Conservation (phyloP, 2,797 vertebrate genomes). For the Numenius phaeopus region DNA sequence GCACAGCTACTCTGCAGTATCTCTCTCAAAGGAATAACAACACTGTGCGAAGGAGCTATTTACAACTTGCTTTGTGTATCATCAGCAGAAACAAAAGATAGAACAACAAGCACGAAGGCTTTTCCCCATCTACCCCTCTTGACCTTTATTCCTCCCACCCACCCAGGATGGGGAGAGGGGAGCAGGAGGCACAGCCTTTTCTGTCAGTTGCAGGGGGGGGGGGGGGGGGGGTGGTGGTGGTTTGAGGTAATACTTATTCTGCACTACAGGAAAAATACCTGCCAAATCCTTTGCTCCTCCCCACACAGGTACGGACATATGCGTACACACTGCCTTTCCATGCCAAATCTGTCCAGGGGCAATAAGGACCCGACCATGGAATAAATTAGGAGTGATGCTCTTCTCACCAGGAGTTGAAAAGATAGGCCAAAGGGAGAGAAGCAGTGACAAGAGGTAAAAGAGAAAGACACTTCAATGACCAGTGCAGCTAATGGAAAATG, state of each 20-base stretch:
- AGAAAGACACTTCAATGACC: not conserved
- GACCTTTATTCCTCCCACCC: not conserved
- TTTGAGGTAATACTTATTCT: constrained; percentile 41
- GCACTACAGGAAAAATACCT: not conserved
- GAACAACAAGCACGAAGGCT: constrained; percentile 60
- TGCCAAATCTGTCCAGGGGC: not conserved
- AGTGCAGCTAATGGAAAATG: not conserved
- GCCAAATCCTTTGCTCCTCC: not conserved
- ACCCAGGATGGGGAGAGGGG: not conserved
- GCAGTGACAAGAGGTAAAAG: not conserved
- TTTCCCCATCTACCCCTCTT: not conserved
- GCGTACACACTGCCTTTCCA: not conserved
- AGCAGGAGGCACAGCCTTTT: constrained; percentile 10
- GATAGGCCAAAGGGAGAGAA: not conserved
- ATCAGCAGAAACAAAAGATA: constrained; percentile 78
- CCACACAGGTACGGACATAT: not conserved
- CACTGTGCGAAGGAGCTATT: constrained; percentile 69
- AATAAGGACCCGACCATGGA: not conserved
- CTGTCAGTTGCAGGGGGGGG: not conserved
- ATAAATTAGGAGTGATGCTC: not conserved
- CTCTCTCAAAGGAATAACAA: constrained; percentile 77
- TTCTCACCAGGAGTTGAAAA: not conserved
- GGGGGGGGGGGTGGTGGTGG: not conserved
- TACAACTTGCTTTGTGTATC: constrained; percentile 77
- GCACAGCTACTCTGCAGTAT: constrained; percentile 45